Conservation (phyloP, 2,113 vertebrate genomes). For the Platysternon megacephalum region DNA sequence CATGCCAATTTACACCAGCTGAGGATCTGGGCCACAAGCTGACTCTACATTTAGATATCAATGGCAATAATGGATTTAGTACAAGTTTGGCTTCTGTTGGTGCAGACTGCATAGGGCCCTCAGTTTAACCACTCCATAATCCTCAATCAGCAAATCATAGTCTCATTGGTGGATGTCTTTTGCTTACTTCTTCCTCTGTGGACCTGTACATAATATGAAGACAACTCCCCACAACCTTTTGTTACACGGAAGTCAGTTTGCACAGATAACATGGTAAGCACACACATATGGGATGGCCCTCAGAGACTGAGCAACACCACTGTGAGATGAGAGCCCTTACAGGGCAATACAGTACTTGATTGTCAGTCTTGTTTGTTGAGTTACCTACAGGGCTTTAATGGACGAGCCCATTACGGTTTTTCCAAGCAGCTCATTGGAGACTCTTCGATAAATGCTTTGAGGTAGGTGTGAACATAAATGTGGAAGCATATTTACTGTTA, state of each 20-base stretch:
- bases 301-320: neutral
- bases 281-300: neutral
- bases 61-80: slow-evolving; percentile 19
- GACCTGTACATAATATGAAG: slow-evolving; percentile 13
- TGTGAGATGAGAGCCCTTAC: neutral
- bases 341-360: neutral
- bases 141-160: neutral
- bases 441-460: neutral
- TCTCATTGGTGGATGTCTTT: neutral
- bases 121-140: slow-evolving; percentile 29
- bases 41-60: neutral
- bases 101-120: neutral
- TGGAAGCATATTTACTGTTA: neutral
- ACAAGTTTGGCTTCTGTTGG: neutral
- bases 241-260: neutral
- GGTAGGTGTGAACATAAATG: neutral
- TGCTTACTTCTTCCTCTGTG: slow-evolving; percentile 20
- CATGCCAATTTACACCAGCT: neutral
- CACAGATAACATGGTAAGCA: neutral
- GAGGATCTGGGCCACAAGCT: slow-evolving; percentile 10
- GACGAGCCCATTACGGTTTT: neutral
- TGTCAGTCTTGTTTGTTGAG: neutral
- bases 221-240: slow-evolving; percentile 14
- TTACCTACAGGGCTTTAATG: neutral
- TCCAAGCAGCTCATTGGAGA: neutral